Evolutionary conservation across 2,113 vertebrate species (phyloP), one percentile per base, ranked within the genome.

Genomic region (Gallinago jamesoni): DNA sequence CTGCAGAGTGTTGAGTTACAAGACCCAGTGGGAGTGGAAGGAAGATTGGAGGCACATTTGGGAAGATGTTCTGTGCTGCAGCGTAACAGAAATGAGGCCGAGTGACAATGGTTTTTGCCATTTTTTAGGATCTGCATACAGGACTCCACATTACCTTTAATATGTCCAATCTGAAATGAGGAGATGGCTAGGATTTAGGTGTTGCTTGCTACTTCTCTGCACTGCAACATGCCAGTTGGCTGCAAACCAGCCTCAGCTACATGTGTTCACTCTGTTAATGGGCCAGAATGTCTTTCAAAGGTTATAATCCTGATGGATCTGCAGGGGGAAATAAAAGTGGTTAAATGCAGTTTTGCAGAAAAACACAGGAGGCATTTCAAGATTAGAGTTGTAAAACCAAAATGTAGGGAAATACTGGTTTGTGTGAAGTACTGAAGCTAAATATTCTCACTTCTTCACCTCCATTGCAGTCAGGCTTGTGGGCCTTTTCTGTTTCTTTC

Each of bases 1-100:
- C 84, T 94, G 28, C 41, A 27, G 52, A 68, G 4, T 67, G 25
- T 31, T 66, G 62, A 72, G 14, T 59, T 88, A 4, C 10, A 87
- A 68, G 68, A 67, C 11, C 17, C 15, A 80, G 25, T 3, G 73
- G 27, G 21, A 68, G 9, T 12, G 17, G 41, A 55, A 70, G 67
- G 24, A 84, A 85, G 23, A 67, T 1, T 27, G 14, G 28, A 43
- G 21, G 1, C 10, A 28, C 1, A 0, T 67, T 37, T 88, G 20
- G 25, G 72, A 78, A 35, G 52, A 25, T 37, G 14, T 59, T 93
- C 23, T 39, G 47, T 50, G 21, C 11, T 74, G 9, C 3, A 0
- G 45, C 10, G 2, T 84, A 39, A 70, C 45, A 56, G 56, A 37
- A 86, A 31, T 59, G 5, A 73, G 12, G 37, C 33, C 47, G 87